Conservation (phyloP, 2,113 vertebrate species). For the Panthera uncia region DNA sequence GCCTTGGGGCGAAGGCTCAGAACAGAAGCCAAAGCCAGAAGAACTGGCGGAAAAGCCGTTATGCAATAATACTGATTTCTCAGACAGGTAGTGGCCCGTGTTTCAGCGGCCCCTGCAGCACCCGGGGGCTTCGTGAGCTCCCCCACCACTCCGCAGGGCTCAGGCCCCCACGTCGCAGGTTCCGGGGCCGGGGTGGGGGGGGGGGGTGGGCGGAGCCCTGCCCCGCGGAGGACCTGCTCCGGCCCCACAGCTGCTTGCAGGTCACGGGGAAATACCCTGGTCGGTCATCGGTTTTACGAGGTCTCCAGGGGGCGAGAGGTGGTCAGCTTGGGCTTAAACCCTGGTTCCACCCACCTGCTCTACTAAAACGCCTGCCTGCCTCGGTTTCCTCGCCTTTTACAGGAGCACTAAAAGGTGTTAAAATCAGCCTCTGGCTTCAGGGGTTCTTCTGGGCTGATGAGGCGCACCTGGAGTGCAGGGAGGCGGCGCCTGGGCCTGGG, state of each 20-base stretch:
- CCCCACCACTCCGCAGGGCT: background rate
- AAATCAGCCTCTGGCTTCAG: background rate
- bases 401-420: background rate
- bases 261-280: too few species aligned
- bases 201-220: background rate
- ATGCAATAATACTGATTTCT: background rate
- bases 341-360: background rate
- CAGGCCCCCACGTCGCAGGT: background rate
- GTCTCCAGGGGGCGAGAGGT: background rate
- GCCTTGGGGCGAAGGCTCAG: background rate
- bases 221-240: background rate
- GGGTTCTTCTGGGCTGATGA: too few species aligned
- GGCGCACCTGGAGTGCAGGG: background rate
- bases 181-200: background rate
- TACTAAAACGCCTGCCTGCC: background rate
- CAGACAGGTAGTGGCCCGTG: background rate
- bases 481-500: accelerated
- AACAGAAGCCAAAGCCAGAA: too few species aligned
- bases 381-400: background rate
- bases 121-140: background rate
- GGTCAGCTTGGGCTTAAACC: background rate
- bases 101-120: background rate
- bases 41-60: background rate
- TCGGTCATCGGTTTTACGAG: background rate
- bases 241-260: background rate